Conservation (phyloP, 2,797 vertebrate species). For the Anguilla obscura region DNA sequence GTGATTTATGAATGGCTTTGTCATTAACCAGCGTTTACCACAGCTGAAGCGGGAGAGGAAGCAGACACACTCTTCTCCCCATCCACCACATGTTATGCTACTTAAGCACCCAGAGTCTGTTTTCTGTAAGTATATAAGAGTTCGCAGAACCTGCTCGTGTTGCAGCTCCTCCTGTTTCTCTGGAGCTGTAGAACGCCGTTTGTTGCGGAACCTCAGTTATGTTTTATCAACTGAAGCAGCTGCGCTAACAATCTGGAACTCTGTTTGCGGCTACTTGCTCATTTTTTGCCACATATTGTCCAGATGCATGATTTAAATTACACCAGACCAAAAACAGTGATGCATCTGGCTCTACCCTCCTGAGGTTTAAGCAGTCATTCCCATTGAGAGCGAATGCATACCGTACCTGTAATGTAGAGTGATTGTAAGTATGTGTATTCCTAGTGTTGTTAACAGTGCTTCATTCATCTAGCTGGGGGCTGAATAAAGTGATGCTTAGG, state of each 20-base stretch:
- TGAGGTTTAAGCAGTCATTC: neutral
- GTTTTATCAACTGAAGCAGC: neutral
- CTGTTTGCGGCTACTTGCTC: neutral
- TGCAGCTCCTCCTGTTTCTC: neutral
- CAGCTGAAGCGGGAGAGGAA: constrained; percentile 33
- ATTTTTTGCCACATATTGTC: neutral
- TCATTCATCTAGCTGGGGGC: neutral
- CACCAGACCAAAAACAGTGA: neutral
- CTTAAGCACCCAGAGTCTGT: constrained; percentile 29
- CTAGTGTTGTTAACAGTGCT: neutral
- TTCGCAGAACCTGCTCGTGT: neutral
- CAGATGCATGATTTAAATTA: constrained; percentile 9
- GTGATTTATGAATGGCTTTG: constrained; percentile 35
- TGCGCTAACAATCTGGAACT: neutral
- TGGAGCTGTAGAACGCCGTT: neutral
- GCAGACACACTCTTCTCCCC: constrained; percentile 31
- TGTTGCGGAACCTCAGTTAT: neutral
- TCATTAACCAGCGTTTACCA: constrained; percentile 38
- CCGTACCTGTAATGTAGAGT: neutral
- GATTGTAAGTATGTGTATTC: neutral
- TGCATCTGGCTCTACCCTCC: neutral
- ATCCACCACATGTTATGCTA: constrained; percentile 50
- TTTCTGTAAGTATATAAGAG: neutral
- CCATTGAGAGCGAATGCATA: neutral
- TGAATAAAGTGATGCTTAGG: neutral